Evolutionary conservation across 2,888 invertebrate genomes (phyloP).

Genomic region (Coleophora deauratella): DNA sequence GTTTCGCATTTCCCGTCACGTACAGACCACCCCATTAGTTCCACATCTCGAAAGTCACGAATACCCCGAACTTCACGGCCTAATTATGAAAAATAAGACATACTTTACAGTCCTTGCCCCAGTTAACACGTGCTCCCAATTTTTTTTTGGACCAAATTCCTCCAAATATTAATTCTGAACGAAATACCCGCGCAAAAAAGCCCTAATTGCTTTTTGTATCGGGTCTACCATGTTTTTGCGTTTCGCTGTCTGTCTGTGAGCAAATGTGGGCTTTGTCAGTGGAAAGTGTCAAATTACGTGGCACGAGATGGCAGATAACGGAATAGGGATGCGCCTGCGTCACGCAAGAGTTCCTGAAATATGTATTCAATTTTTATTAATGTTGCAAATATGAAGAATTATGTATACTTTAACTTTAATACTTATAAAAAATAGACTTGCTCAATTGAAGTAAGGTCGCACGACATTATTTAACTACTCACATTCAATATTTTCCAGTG

Average conservation of each 20-base stretch:
- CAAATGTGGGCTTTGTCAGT: slow-evolving; percentile 71
- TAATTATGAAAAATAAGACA: slow-evolving; percentile 72
- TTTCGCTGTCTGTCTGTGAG: slow-evolving; percentile 37
- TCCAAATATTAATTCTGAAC: slow-evolving; percentile 63
- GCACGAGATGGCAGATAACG: slow-evolving; percentile 65
- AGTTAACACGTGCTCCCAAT: slow-evolving; percentile 61
- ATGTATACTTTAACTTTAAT: not conserved
- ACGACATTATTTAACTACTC: not conserved
- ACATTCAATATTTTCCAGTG: too few species aligned
- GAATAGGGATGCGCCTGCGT: slow-evolving; percentile 46
- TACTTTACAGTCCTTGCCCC: slow-evolving; percentile 55
- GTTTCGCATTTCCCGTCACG: slow-evolving; percentile 15
- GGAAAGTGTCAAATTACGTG: slow-evolving; percentile 73
- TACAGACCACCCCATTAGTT: slow-evolving; percentile 47
- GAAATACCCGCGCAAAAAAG: slow-evolving; percentile 50
- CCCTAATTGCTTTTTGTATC: slow-evolving; percentile 66
- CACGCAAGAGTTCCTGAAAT: slow-evolving; percentile 4
- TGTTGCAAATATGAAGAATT: not conserved
- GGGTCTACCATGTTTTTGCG: slow-evolving; percentile 53
- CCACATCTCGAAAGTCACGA: slow-evolving; percentile 26
- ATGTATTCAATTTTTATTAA: not conserved
- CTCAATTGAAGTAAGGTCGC: not conserved
- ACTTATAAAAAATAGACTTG: not conserved
- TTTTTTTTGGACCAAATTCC: slow-evolving; percentile 51
- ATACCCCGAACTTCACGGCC: slow-evolving; percentile 52